Evolutionary conservation across 2,113 vertebrate genomes (phyloP).

Genomic region (Hydrolagus affinis): DNA sequence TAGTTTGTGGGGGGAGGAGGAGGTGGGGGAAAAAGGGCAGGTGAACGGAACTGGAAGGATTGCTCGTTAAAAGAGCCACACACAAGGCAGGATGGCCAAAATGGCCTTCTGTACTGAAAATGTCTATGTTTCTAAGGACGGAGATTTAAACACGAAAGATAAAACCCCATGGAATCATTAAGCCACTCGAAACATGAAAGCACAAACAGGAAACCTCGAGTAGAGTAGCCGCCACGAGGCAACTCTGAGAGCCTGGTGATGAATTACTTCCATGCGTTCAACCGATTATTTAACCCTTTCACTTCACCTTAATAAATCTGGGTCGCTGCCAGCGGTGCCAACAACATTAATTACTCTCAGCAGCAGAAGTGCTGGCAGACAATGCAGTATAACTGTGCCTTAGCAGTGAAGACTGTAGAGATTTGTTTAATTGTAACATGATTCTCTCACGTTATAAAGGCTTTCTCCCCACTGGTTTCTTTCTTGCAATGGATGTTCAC

Average conservation of each 20-base stretch:
- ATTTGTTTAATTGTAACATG: too few species aligned
- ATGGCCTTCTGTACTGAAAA: not conserved
- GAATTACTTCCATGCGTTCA: not conserved
- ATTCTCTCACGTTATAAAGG: too few species aligned
- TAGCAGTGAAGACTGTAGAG: too few species aligned
- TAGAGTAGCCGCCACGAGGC: not conserved
- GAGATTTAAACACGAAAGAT: not conserved
- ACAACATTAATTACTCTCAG: not conserved
- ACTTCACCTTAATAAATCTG: not conserved
- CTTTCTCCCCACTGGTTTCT: too few species aligned
- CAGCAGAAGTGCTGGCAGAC: not conserved
- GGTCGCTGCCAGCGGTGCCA: not conserved
- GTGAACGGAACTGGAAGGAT: too few species aligned
- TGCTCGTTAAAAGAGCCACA: slow-evolving; percentile 40
- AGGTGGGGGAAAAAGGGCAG: too few species aligned
- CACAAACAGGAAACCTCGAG: not conserved
- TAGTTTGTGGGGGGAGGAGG: too few species aligned
- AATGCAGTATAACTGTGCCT: not conserved
- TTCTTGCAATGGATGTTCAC: too few species aligned
- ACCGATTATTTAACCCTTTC: not conserved
- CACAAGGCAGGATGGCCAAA: slow-evolving; percentile 29
- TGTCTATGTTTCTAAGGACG: not conserved
- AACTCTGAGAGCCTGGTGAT: not conserved
- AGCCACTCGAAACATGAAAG: not conserved
- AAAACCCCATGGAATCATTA: not conserved